Evolutionary conservation across 2,797 vertebrate genomes (phyloP), one percentile per base, ranked within the genome.

Genomic region (Eulemur rubriventer): DNA sequence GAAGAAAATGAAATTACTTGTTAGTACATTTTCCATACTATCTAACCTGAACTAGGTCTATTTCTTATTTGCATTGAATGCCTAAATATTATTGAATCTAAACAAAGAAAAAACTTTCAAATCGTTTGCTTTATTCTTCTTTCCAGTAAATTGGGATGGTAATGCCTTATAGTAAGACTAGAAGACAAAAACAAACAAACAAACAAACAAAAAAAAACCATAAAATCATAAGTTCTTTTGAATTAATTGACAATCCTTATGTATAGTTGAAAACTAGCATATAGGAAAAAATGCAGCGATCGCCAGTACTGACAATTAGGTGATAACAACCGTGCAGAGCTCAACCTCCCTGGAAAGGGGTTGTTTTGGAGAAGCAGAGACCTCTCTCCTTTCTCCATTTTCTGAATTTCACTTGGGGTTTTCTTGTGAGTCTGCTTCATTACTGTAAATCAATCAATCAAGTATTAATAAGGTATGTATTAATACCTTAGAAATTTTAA

Each of bases 1-100:
- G 7, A 18, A 38, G 18, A 14, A 76, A 91, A n/a, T 63, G 6
- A 52, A 81, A 78, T 14, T 43, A 75, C 35, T 76, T 83, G 20
- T 67, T 88, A 43, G 7, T 81, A 35, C 16, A 59, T 89, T 90
- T 89, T 38, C 24, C 14, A 57, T 57, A 88, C 84, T 33, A 70
- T 48, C n/a, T 80, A n/a, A 38, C 14, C 14, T 89, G 67, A 93
- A 38, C 35, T 59, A 57, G 7, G 18, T 48, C 30, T 70, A 30
- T 57, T 65, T 89, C 33, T 67, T 20, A 93, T 96, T 81, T 94
- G 84, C 22, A 91, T 14, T 70, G 41, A 83, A 84, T n/a, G 8
- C 6, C 9, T 83, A 52, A 93, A 85, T 65, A 73, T n/a, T 83
- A 67, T 30, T 91, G 11, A 85, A 46, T 69, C 1, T 41, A 78